Base-by-base conservation (phyloP, 2,113 vertebrate species). In the Nerophis lumbriciformis region DNA sequence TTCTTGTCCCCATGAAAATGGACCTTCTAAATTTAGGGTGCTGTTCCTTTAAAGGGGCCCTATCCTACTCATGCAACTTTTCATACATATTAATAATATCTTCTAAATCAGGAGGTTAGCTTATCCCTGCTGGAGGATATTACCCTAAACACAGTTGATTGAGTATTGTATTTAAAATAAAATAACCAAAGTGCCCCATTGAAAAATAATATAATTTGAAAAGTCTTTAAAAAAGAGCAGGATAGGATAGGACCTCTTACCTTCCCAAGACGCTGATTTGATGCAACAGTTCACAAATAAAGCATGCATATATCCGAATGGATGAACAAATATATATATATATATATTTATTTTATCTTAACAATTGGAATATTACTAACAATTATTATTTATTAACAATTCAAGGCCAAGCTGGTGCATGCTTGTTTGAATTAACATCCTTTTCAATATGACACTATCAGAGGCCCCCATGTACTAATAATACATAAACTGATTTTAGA, bases 221-320 rank as follows among this genome's bases (percentile, higher is more conserved):
- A 39, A 39, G 1, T 4, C 6, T 4, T 44, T 44, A 9, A 8
- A 44, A 44, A 44, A 12, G 42, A 45, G 42, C 39, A 42, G 10
- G 11, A 12, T 45, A 4, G 39, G 39, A 9, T 42, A 42, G 39
- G 39, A 9, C 39, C 39, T 9, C 39, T 42, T 42, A 45, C 42
- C 1, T 8, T 44, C 42, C 42, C 4, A 44, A 19, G 19, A 19
- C 4, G 28, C 28, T 28, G 28, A 28, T 28, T 28, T 11, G 42
- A 45, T 4, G 42, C 42, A 12, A 9, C 83, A 81, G 58, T 81
- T 87, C 81, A 67, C 85, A 86, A 91, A 88, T 88, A 42, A 88
- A 89, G 94, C 93, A 95, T 95, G 93, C 75, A 66, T 64, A 28
- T 90, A 84, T 84, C 88, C 59, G 62, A 79, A 28, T 28, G 28